Conservation (phyloP, 2,888 invertebrate genomes). For the Pilophorus perplexus region DNA sequence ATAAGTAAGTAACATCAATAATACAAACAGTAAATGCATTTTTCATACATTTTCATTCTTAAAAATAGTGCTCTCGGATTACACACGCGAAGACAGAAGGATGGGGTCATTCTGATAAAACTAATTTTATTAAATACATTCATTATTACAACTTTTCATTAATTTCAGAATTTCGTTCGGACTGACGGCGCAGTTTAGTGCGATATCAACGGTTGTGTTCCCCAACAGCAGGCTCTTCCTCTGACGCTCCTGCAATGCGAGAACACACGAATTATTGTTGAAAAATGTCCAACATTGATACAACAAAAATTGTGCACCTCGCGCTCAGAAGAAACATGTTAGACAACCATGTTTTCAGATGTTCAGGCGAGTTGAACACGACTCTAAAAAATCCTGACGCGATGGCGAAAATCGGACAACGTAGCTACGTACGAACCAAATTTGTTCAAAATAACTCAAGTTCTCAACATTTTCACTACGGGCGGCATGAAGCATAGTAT, state of each 20-base stretch:
- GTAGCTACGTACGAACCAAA: no score
- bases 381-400: no score
- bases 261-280: neutral
- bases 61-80: constrained; percentile 30
- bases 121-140: constrained; percentile 40
- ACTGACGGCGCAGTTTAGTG: neutral
- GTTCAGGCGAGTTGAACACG: no score
- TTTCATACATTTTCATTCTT: constrained; percentile 9
- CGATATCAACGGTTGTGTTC: constrained; percentile 16
- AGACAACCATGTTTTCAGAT: no score
- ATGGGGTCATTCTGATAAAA: constrained; percentile 36
- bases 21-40: constrained; percentile 14
- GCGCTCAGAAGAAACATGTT: no score
- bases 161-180: constrained; percentile 21
- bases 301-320: no score
- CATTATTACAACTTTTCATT: constrained; percentile 34
- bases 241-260: neutral
- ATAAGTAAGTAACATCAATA: constrained; percentile 12
- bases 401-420: no score
- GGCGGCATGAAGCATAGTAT: no score
- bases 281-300: no score
- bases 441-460: no score
- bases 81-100: constrained; percentile 29
- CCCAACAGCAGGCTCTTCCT: constrained; percentile 2
- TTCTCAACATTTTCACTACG: no score